Conservation (phyloP, 2,888 invertebrate species). For the Conistra vaccinii region DNA sequence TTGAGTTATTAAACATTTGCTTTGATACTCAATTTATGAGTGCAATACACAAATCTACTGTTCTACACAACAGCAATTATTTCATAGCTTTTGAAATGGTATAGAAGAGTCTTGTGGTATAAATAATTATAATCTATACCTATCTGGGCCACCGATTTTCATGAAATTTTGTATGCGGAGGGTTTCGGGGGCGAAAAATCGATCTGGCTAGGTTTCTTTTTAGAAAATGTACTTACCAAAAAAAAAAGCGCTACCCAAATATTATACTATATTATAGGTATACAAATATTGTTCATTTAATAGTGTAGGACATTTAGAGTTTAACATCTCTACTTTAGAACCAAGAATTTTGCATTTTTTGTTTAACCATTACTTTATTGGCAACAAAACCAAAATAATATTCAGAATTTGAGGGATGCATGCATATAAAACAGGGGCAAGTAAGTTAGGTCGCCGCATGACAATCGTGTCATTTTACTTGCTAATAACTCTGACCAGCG, state of each 20-base stretch:
- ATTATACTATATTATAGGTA: too few relatives aligned
- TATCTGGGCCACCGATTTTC: too few relatives aligned
- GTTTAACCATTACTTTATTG: background rate
- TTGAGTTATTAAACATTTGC: conserved; percentile 19
- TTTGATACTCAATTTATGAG: conserved; percentile 4
- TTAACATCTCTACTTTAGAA: background rate
- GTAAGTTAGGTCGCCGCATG: conserved; percentile 74
- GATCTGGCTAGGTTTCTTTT: too few relatives aligned
- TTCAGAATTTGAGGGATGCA: conserved; percentile 49
- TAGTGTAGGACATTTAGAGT: too few relatives aligned
- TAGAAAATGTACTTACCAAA: too few relatives aligned
- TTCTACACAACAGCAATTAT: background rate
- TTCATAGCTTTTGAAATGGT: background rate
- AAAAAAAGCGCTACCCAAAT: too few relatives aligned
- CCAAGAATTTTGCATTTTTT: background rate
- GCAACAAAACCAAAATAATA: conserved; percentile 15
- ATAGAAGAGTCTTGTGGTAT: background rate
- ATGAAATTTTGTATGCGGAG: too few relatives aligned
- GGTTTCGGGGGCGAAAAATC: too few relatives aligned
- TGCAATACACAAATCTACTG: background rate
- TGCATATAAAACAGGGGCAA: conserved; percentile 64
- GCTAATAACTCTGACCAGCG: conserved; percentile 76
- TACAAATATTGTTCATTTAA: too few relatives aligned
- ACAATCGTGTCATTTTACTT: conserved; percentile 80
- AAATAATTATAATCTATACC: too few relatives aligned